Percentiles rank a stretch among this genome's conserved stretches.
phyloP scores from a whole-genome alignment of 2,888 invertebrate genomes.

The Pristionchus entomophagus region DNA sequence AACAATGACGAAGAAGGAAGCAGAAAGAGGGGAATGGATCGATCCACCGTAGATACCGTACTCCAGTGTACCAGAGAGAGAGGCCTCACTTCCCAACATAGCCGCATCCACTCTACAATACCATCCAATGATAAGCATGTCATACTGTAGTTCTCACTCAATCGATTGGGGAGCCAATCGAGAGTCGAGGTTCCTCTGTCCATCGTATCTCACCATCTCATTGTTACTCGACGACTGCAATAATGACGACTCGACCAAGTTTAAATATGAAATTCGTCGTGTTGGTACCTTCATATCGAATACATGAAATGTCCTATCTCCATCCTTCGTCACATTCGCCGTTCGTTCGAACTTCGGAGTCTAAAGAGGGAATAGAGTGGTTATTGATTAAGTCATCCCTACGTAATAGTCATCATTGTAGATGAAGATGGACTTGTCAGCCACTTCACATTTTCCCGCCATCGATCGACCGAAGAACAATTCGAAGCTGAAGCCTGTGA shows the following conservation, averaged over 20 bases:
- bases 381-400: background rate
- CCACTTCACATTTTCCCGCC: conserved; percentile 23
- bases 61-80: conserved; percentile 16
- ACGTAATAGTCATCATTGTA: conserved; percentile 42
- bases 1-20: background rate
- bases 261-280: background rate
- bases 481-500: conserved; percentile 88
- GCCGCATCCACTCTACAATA: conserved; percentile 13
- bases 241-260: background rate
- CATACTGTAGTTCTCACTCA: background rate
- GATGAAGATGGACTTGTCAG: background rate
- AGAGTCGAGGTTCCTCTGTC: background rate
- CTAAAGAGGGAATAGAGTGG: background rate
- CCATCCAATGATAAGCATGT: background rate
- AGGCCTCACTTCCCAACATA: conserved; percentile 21
- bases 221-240: conserved; percentile 4
- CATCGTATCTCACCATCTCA: background rate
- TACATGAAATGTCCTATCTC: background rate
- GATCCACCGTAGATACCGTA: conserved; percentile 25
- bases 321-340: background rate
- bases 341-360: conserved; percentile 32
- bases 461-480: conserved; percentile 84
- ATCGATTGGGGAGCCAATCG: background rate
- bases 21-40: conserved; percentile 11
- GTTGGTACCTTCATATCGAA: conserved; percentile 27